These are phyloP conservation scores for Rhopalosiphum maidis DNA, from an alignment of 1,140 invertebrate genomes.

Conservation along the genomic window DNA sequence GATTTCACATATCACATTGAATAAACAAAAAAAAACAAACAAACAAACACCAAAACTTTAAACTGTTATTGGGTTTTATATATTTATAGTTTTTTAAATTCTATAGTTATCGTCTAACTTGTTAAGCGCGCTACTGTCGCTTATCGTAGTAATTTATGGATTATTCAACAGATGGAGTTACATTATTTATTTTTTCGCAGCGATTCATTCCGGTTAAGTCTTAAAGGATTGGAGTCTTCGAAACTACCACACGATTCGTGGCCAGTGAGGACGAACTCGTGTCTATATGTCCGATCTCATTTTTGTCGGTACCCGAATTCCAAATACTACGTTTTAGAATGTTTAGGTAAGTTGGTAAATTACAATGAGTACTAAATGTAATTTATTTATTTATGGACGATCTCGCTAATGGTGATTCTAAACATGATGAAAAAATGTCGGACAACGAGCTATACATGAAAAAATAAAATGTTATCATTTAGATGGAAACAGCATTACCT, in stretches of 20 bases:
- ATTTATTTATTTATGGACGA: not conserved
- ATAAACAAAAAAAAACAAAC: not conserved
- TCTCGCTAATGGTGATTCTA: not conserved
- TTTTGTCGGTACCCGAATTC: slow-evolving; percentile 61
- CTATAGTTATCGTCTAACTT: not conserved
- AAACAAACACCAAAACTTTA: not conserved
- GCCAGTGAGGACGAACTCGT: slow-evolving; percentile 60
- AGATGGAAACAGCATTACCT: fast-evolving
- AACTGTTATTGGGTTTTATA: not conserved
- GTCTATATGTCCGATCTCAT: slow-evolving; percentile 61
- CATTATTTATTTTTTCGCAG: not conserved
- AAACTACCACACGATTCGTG: slow-evolving; percentile 56
- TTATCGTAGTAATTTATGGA: not conserved
- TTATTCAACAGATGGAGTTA: not conserved
- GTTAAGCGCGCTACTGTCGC: not conserved
- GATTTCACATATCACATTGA: not conserved
- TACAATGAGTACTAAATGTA: not conserved
- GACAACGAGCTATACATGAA: not conserved
- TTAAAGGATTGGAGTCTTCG: slow-evolving; percentile 22
- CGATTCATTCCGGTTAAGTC: slow-evolving; percentile 34
- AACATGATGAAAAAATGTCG: not conserved
- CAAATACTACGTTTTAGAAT: slow-evolving; percentile 71
- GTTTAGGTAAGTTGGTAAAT: slow-evolving; percentile 65
- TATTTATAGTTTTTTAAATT: not conserved
- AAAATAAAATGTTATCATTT: not conserved